A percentile compares a stretch with the other conserved stretches of the same genome.
These are phyloP conservation scores for Fratercula arctica DNA, from an alignment of 2,797 vertebrate species.

Conservation along the genomic window DNA sequence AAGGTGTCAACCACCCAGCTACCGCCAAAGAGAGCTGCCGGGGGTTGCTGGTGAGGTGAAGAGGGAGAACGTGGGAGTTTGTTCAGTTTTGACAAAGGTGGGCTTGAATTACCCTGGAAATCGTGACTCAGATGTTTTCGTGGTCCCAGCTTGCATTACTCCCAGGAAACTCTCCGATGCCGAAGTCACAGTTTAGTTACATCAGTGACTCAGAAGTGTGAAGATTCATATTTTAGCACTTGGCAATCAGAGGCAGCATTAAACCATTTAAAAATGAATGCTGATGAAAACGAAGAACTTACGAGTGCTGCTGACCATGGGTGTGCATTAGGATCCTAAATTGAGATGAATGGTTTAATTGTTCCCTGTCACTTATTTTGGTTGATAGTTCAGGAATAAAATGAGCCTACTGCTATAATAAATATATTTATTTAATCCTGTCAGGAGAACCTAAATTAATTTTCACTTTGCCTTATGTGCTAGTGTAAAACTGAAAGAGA, in stretches of 20 bases:
- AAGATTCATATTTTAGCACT: constrained; percentile 98
- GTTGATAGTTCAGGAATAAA: constrained; percentile 36
- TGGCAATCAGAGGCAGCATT: constrained; percentile 82
- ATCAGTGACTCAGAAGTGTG: constrained; percentile 96
- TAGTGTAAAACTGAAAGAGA: not conserved
- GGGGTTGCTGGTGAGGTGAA: constrained; percentile 12
- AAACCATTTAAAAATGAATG: constrained; percentile 82
- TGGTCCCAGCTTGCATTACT: constrained; percentile 82
- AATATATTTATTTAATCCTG: constrained; percentile 20
- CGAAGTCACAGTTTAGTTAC: constrained; percentile 90
- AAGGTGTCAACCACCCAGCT: not conserved
- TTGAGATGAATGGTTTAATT: constrained; percentile 52
- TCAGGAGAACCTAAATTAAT: not conserved
- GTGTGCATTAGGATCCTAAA: constrained; percentile 64
- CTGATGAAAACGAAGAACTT: constrained; percentile 77
- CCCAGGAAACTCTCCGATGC: constrained; percentile 87
- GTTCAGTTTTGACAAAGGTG: constrained; percentile 84
- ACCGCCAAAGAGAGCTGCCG: not conserved
- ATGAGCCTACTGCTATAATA: not conserved
- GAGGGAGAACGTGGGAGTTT: constrained; percentile 53
- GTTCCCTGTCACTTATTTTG: constrained; percentile 43
- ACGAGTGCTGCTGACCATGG: constrained; percentile 43
- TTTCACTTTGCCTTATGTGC: constrained; percentile 19
- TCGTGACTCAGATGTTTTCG: constrained; percentile 86
- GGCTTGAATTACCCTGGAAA: constrained; percentile 90